Base-by-base conservation (phyloP, 2,888 invertebrate genomes). In the Amiota communis region DNA sequence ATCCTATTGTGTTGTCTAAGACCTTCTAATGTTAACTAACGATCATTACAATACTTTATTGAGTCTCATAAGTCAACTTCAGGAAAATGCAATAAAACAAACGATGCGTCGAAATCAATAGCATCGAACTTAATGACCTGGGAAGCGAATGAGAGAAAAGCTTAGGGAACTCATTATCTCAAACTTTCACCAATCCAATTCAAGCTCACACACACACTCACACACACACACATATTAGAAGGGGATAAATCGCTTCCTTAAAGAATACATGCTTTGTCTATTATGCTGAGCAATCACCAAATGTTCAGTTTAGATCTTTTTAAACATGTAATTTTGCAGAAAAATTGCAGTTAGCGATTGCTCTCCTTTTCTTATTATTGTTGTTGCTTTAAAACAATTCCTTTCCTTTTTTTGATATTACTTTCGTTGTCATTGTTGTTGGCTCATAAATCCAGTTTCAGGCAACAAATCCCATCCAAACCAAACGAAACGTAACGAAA, bases 1-100 rank as follows among this genome's bases (percentile, higher is more conserved):
- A 36, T 36, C 36, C 6, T 36, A 36, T 36, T 36, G 36, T 36
- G 6, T 36, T 36, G 36, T 36, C 36, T 36, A 36, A 36, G 8
- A 36, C 36, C 36, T 36, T 23, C 23, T 23, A 23, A 23, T 3
- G 23, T 23, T 36, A 36, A 36, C 36, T 36, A 72, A 72, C 61
- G 9, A 65, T 51, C 72, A 70, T 75, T 75, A 73, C 70, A 64
- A 51, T 72, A 72, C 67, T 76, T 74, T 76, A 76, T 76, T 72
- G 76, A 67, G 63, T 23, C 49, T 72, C 70, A 76, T 76, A 76
- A 76, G 72, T 76, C 76, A 76, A 72, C 67, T 59, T 72, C 71
- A 74, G 68, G 61, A 59, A 67, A 53, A 36, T 68, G 67, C 76
- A 65, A 74, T 61, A 73, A 73, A 71, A 20, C 48, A 61, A 70